Base-by-base conservation (phyloP, 2,888 invertebrate genomes). In the Ophonus ardosiacus region DNA sequence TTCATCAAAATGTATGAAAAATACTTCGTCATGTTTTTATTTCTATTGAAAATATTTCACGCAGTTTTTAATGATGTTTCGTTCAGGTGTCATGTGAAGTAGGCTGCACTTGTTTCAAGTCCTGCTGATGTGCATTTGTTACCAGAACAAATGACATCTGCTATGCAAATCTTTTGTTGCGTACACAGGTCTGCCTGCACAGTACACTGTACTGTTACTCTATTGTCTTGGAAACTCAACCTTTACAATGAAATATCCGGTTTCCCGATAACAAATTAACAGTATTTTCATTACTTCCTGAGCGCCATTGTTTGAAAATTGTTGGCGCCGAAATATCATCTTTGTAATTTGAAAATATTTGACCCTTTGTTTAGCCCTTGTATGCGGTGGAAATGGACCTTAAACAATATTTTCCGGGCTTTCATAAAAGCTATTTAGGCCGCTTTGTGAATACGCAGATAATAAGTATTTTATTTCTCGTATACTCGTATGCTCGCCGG, bases 261-360 rank as follows among this genome's bases (percentile, higher is more conserved):
- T 78, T 59, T 56, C 24, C 57, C 59, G 78, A 78, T 78, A 78
- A 78, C 78, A 78, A 76, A 78, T 78, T 78, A 78, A 78, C 78
- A 78, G 78, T 78, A 78, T 56, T 78, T 78, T 57, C 78, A 78
- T 78, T 57, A 78, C 57, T 78, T 57, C 71, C 43, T 74, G 43
- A 18, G 18, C 43, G 43, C 18, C 18, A 8, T 74, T 74, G 71
- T 74, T 74, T 17, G 43, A 43, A 74, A 74, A 74, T 43, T 74
- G 71, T 40, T 74, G 8, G 43, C 13, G 43, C 21, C 71, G 40
- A 43, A 74, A 74, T 74, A 74, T 74, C 71, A 74, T 74, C 71
- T 17, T 43, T 43, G 17, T 74, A 17, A 38, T 13, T 38, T 74
- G 15, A 10, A 43, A 18, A 43, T 74, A 74, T 74, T 40, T 43